These are phyloP conservation scores for Pseudomyrmex flavicornis DNA, from an alignment of 1,140 invertebrate genomes.

Conservation along the genomic window DNA sequence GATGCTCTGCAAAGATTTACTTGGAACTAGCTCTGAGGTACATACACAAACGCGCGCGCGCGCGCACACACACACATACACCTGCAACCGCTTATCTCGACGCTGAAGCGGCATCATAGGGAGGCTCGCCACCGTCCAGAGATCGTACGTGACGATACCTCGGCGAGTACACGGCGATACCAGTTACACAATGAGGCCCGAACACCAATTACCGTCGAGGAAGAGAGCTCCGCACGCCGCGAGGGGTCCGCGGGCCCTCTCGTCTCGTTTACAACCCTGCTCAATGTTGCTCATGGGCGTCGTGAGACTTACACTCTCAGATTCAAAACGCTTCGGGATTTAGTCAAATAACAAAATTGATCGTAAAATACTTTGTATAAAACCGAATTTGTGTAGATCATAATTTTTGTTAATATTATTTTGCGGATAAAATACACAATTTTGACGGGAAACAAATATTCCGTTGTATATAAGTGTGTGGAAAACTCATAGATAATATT, in stretches of 20 bases:
- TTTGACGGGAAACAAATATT: neutral
- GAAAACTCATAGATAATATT: neutral
- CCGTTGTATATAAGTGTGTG: no score
- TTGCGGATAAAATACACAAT: neutral
- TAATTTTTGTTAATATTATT: neutral
- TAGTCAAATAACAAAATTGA: neutral
- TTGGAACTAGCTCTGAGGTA: slow-evolving; percentile 12
- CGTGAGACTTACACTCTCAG: slow-evolving; percentile 3
- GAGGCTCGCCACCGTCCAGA: slow-evolving; percentile 74
- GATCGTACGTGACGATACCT: slow-evolving; percentile 73
- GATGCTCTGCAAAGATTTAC: slow-evolving; percentile 45
- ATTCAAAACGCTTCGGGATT: neutral
- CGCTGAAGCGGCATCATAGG: slow-evolving; percentile 72
- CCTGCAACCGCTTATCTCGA: slow-evolving; percentile 72
- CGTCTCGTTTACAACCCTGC: slow-evolving; percentile 50
- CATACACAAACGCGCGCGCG: slow-evolving; percentile 1
- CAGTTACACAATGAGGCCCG: slow-evolving; percentile 77
- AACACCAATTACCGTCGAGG: slow-evolving; percentile 76
- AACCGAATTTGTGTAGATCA: no score
- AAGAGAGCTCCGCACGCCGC: slow-evolving; percentile 68
- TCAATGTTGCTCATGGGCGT: slow-evolving; percentile 41
- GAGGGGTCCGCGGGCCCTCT: slow-evolving; percentile 64
- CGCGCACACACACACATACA: neutral
- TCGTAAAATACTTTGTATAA: no score
- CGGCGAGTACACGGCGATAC: slow-evolving; percentile 75